Base-by-base conservation (phyloP, 1,140 invertebrate species). In the Pygmarrhopalites habei region DNA sequence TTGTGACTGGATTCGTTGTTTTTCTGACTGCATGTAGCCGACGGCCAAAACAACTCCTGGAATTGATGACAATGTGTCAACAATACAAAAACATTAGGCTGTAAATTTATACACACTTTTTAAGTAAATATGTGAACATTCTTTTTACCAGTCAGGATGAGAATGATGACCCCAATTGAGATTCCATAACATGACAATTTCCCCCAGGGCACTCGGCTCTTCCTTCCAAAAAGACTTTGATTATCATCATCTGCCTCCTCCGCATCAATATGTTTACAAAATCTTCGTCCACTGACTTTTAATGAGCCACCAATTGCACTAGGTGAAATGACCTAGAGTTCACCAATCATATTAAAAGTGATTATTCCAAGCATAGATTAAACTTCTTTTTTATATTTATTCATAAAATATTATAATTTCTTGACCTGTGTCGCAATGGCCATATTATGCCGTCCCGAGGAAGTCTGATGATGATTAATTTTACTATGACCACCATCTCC, bases 21-120 rank as follows among this genome's bases (percentile, higher is more conserved):
- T 69, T 60, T 69, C 60, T 17, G 67, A 53, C 61, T 69, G 67
- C 49, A 66, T 29, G 51, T 66, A 69, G 15, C 67, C 64, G 0
- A 69, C 64, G 14, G 64, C 60, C n/a, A 69, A 30, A 28, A 69
- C 43, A 19, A 64, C 43, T 26, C 55, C 67, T 69, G 44, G 44
- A 47, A 25, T 47, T 47, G 4, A 25, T 10, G 19, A n/a, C 7
- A 25, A 19, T 10, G n/a, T 46, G 4, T n/a, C 10, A 46, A 46
- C 15, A 46, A 46, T 46, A 46, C 7, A 46, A 46, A 46, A 14
- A 46, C 4, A 5, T n/a, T 19, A 46, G 19, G n/a, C 4, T 47
- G 4, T 25, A 47, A 47, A 47, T 47, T 47, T 47, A 21, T 10
- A 47, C 4, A 47, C 5, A 10, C 26, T 17, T 55, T 7, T 14